These are phyloP conservation scores for Platichthys flesus DNA, from an alignment of 2,113 vertebrate species.

Conservation along the genomic window DNA sequence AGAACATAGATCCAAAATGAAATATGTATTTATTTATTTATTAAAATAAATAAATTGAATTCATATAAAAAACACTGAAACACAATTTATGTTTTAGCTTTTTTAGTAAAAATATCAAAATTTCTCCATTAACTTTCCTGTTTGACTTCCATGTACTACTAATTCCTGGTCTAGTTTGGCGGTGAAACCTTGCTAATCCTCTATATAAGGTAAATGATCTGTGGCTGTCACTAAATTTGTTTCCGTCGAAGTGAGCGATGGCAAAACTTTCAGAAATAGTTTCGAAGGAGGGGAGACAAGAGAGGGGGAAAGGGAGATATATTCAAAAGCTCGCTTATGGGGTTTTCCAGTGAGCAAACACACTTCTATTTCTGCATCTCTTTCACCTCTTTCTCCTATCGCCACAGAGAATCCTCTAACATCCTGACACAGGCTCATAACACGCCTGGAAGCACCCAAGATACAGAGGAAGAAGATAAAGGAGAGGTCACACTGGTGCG, in stretches of 20 bases:
- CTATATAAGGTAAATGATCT: neutral
- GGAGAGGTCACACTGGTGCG: conserved; percentile 28
- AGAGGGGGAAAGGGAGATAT: conserved; percentile 16
- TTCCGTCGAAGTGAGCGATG: neutral
- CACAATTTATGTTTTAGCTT: too few species aligned
- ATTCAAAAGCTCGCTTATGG: conserved; percentile 53
- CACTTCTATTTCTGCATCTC: conserved; percentile 68
- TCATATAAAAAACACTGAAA: too few species aligned
- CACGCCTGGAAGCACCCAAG: conserved; percentile 2
- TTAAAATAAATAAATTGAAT: too few species aligned
- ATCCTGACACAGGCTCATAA: conserved; percentile 37
- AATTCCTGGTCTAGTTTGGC: neutral
- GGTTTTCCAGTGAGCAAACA: conserved; percentile 75
- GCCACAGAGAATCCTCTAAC: conserved; percentile 61
- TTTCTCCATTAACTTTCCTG: neutral
- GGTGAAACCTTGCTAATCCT: neutral
- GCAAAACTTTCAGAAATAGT: conserved; percentile 2
- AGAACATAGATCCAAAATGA: too few species aligned
- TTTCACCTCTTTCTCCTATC: conserved; percentile 44
- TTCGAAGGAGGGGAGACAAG: neutral
- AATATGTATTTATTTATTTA: too few species aligned
- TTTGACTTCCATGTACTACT: neutral
- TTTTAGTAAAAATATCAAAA: too few species aligned
- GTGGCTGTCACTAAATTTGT: conserved; percentile 24
- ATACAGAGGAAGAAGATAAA: conserved; percentile 6